These are phyloP conservation scores for Poecilia picta DNA, from an alignment of 2,797 vertebrate species.

Conservation along the genomic window DNA sequence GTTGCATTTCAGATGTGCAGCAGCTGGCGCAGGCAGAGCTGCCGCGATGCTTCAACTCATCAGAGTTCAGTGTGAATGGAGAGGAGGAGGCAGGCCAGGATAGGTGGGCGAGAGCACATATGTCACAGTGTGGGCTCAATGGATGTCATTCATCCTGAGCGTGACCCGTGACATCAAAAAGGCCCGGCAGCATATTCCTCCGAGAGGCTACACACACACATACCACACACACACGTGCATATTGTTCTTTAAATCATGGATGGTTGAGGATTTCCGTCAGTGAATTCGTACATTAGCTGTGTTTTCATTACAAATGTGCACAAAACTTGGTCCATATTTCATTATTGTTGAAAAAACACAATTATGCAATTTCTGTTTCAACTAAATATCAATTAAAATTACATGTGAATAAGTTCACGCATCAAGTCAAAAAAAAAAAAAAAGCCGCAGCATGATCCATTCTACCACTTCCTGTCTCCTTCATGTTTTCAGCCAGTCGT, in stretches of 20 bases:
- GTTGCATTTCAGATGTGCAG: slow-evolving; percentile 19
- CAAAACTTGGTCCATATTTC: too few relatives aligned
- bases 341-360: too few relatives aligned
- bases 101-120: slow-evolving; percentile 32
- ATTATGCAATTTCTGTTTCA: too few relatives aligned
- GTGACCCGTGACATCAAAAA: slow-evolving; percentile 19
- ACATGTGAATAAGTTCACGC: too few relatives aligned
- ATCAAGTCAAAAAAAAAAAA: too few relatives aligned
- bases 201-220: background rate
- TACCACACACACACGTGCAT: too few relatives aligned
- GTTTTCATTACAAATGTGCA: background rate
- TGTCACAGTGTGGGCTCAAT: slow-evolving; percentile 42
- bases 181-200: background rate
- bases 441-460: too few relatives aligned
- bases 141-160: slow-evolving; percentile 26
- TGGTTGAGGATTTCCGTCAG: background rate
- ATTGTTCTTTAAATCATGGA: background rate
- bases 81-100: background rate
- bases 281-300: background rate
- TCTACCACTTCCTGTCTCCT: too few relatives aligned
- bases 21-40: slow-evolving; percentile 6
- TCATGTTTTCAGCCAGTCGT: too few relatives aligned
- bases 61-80: background rate
- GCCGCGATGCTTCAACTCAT: slow-evolving; percentile 1
- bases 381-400: too few relatives aligned